Evolutionary conservation across 2,113 vertebrate genomes (phyloP), one percentile per base, ranked within the genome.

Genomic region (Grammomys dolichurus): DNA sequence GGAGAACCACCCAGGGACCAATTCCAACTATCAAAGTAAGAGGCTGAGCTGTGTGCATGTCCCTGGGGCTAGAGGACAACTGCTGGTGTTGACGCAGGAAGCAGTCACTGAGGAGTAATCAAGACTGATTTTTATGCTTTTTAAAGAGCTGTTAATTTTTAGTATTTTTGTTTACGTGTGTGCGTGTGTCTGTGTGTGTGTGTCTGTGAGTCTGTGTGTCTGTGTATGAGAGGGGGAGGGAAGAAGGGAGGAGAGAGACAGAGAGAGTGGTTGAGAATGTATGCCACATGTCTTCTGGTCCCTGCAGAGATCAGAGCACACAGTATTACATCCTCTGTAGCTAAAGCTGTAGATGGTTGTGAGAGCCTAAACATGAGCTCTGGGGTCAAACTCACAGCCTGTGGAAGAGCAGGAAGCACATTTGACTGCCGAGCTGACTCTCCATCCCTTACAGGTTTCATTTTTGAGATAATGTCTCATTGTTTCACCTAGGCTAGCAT

Each of bases 1-100:
- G 96, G 99, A 99, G 95, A 98, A 99, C 97, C 99, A 99, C 98
- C 99, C 99, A 94, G 99, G 99, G 94, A 98, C 98, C 95, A 99
- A 99, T 98, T 99, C 99, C 96, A 98, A 99, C 96, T 98, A 99
- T 26, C 98, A 99, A 95, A 99, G 99, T 99, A 98, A 98, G 98
- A 84, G 77, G 91, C 40, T 1, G 31, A 46, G 36, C 28, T 82
- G 36, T 72, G 16, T 54, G 40, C 4, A 1, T 67, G 69, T 33
- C 40, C 58, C 56, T 22, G 26, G 69, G 63, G 13, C 33, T 70
- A 31, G 46, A 10, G 69, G 26, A 16, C 69, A 89, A 22, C 51
- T 56, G 19, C n/a, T 84, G 11, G 33, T 73, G 26, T 63, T 22
- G 81, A 10, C 67, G 69, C 46, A 26, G 60, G 46, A 72, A 56